Base-by-base conservation (phyloP, 2,113 vertebrate species). In the Hippocampus mohnikei region DNA sequence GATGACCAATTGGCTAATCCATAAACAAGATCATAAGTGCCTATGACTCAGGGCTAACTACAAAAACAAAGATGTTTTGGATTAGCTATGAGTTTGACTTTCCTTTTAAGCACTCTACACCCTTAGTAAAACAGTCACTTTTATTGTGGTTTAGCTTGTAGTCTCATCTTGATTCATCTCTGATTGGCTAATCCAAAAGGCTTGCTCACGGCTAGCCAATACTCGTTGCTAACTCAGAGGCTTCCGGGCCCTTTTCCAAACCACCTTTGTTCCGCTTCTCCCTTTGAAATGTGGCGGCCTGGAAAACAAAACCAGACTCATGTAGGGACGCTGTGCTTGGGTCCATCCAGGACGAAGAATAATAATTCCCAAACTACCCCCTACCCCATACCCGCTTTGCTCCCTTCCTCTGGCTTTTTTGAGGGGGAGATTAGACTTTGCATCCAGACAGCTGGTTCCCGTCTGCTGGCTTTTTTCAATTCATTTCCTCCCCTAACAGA, bases 361-460 rank as follows among this genome's bases (percentile, higher is more conserved):
- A 78, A 73, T 33, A 74, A 80, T 74, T 67, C 33, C 72, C 75
- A 76, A 67, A 76, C 64, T 59, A 76, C 77, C 66, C 63, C 41
- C 48, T n/a, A 29, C 29, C 68, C 70, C 77, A 29, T 53, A 60
- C 85, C 46, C 46, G 4, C 46, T 78, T 61, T 55, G 66, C 65
- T 67, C 63, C 74, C 73, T 66, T 68, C 55, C 88, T 80, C 83
- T 81, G 8, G 52, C 52, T 68, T 46, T 18, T 74, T 78, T 76
- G 25, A 23, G 27, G 27, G 77, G 67, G 83, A 93, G 92, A 92
- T 91, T 93, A 93, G 93, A 91, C 92, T 91, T 83, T 74, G 88
- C 87, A 92, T 90, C 91, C 93, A 94, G 94, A 94, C 95, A 96
- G 95, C 94, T 95, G 95, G 96, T 97, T 97, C 95, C 94, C 81